Base-by-base conservation (phyloP, 2,888 invertebrate species). In the Heteromyza rotundicornis region DNA sequence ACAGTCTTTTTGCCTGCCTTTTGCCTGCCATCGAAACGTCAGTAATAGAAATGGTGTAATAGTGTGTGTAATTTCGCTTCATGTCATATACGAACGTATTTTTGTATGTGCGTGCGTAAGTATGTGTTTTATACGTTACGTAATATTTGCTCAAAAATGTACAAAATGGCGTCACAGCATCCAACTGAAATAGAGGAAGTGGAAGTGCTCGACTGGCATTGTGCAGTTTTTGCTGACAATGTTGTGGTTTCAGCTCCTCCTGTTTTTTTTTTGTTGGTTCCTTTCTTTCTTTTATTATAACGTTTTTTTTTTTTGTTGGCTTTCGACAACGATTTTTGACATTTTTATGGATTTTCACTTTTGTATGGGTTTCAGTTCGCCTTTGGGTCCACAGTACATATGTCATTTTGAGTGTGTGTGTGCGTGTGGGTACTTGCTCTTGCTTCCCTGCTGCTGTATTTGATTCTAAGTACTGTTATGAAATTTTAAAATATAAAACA, bases 161-260 rank as follows among this genome's bases (percentile, higher is more conserved):
- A 7, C 2, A n/a, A 40, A 40, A 40, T 40, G n/a, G n/a, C n/a
- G 40, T n/a, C 3, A n/a, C 40, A 40, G 40, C 40, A 40, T n/a
- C 5, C 27, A n/a, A 27, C 27, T 27, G 40, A 40, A n/a, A 27
- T 7, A 27, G 27, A 10, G 40, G 40, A 40, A 40, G 40, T n/a
- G 40, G 40, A 40, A 40, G 40, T 40, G 40, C 40, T 7, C 40
- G 5, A n/a, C n/a, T 40, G 40, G 10, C 14, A 40, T 40, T 40
- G 40, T 47, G 20, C 47, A 47, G 14, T 47, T 47, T 47, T 20
- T 47, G 47, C 17, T 47, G 47, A 20, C 47, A 47, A 47, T 19
- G 20, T 20, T 47, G 17, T 14, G 47, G 19, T 47, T 17, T 8
- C 20, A 19, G 19, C 17, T 5, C 19, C 19, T 47, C 14, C 5